phyloP scores from a whole-genome alignment of 2,113 vertebrate genomes.

The Rallus limicola region DNA sequence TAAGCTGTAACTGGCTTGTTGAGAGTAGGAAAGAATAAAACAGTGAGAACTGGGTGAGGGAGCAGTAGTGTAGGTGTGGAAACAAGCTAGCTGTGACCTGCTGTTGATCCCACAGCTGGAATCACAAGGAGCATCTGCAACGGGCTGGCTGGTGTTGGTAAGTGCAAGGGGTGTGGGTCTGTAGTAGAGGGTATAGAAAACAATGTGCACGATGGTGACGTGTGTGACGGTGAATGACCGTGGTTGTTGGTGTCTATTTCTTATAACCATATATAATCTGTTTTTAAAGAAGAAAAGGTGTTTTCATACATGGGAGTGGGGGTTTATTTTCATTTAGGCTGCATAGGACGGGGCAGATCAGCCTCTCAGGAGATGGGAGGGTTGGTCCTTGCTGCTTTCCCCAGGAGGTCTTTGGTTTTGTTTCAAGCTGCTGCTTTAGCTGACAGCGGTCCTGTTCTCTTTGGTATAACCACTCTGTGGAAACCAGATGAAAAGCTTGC shows the following conservation, averaged over 20 bases:
- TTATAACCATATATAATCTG: background rate
- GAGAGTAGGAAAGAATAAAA: background rate
- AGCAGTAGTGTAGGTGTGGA: background rate
- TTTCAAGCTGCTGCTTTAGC: background rate
- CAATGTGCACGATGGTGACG: background rate
- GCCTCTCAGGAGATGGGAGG: background rate
- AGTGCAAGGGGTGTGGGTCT: background rate
- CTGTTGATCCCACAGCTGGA: background rate
- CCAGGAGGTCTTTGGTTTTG: background rate
- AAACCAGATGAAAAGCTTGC: slow-evolving; percentile 30
- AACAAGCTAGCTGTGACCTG: background rate
- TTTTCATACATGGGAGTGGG: background rate
- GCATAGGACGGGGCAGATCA: background rate
- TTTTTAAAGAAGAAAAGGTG: background rate
- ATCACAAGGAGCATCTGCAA: background rate
- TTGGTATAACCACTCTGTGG: background rate
- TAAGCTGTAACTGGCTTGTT: background rate
- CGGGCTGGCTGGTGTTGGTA: background rate
- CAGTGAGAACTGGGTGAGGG: background rate
- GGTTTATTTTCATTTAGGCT: background rate
- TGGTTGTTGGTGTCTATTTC: background rate
- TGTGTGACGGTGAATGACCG: background rate
- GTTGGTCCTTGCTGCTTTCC: background rate
- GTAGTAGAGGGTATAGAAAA: background rate
- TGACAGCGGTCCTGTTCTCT: background rate